Evolutionary conservation across 2,888 invertebrate species (phyloP), one percentile per base, ranked within the genome.

Genomic region (Harpalus rubripes): DNA sequence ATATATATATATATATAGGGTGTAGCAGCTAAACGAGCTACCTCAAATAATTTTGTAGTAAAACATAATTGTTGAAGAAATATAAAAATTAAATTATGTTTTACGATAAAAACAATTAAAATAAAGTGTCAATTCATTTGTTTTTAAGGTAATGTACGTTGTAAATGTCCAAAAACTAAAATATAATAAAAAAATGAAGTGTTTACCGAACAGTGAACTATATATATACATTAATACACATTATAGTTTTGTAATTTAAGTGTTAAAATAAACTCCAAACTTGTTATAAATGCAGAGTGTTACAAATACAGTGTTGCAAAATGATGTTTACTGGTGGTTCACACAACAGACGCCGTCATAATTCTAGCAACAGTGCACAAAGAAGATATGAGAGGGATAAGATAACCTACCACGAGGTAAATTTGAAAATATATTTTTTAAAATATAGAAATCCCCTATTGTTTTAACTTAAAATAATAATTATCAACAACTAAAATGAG

Each of bases 241-340:
- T 2, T 7, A 7, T 8, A 65, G 22, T 65, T 16, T 4, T 8
- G 0, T 32, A 65, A 22, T 5, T n/a, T 8, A 32, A 65, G 32
- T 32, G 44, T 1, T 32, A 59, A 59, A 59, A 15, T 59, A 59
- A 16, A 32, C 5, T 32, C 32, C 5, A 59, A 59, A 59, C 18
- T 7, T 56, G 26, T 39, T 18, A n/a, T 81, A 81, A 85, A 81
- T 85, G 85, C 74, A 41, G 72, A 26, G 18, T 16, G 26, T 22
- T 16, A 74, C 18, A 85, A 85, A 65, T 41, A 65, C 82, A 85
- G 59, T 86, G 41, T 63, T 86, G 84, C 88, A 93, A 92, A 88
- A 95, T 95, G 95, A 95, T 95, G 94, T 95, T 95, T 91, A 94
- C 94, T 88, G 94, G 94, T 88, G 93, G 94, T 89, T 93, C 94